A percentile compares a stretch with the other conserved stretches of the same genome.
Evolutionary conservation across 1,140 invertebrate genomes (phyloP).

Genomic region (Solenopsis fugax): DNA sequence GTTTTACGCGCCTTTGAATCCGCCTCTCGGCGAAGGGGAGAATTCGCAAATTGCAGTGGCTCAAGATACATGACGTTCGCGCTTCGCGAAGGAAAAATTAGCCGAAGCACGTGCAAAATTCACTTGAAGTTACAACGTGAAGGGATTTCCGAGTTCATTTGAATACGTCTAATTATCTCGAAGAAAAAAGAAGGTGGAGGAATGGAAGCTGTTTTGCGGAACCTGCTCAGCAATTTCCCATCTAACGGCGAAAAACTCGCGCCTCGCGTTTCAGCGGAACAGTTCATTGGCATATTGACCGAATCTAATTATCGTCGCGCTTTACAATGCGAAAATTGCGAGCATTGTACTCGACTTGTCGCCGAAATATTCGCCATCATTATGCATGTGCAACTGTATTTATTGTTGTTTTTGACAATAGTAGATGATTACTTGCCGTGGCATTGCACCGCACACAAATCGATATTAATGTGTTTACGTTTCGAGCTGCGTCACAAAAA

Average conservation of each 20-base stretch:
- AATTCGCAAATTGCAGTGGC: constrained; percentile 30
- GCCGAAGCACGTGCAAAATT: constrained; percentile 38
- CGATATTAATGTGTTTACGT: background rate
- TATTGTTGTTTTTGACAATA: constrained; percentile 5
- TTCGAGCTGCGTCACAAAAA: background rate
- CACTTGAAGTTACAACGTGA: constrained; percentile 35
- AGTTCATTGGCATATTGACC: background rate
- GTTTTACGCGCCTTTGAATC: constrained; percentile 13
- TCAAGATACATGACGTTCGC: background rate
- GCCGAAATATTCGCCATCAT: background rate
- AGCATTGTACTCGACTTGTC: background rate
- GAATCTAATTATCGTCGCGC: constrained; percentile 29
- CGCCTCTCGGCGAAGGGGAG: background rate
- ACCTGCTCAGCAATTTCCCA: background rate
- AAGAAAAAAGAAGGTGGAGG: background rate
- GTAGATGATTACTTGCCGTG: background rate
- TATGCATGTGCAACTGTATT: background rate
- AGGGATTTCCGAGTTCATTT: constrained; percentile 53
- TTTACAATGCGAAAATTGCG: constrained; percentile 27
- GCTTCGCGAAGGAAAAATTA: constrained; percentile 40
- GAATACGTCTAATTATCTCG: constrained; percentile 49
- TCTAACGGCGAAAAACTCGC: constrained; percentile 6
- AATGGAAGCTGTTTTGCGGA: constrained; percentile 5
- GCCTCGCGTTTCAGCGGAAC: background rate
- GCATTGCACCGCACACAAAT: background rate